Base-by-base conservation (phyloP, 2,888 invertebrate genomes). In the Parnassius mnemosyne region DNA sequence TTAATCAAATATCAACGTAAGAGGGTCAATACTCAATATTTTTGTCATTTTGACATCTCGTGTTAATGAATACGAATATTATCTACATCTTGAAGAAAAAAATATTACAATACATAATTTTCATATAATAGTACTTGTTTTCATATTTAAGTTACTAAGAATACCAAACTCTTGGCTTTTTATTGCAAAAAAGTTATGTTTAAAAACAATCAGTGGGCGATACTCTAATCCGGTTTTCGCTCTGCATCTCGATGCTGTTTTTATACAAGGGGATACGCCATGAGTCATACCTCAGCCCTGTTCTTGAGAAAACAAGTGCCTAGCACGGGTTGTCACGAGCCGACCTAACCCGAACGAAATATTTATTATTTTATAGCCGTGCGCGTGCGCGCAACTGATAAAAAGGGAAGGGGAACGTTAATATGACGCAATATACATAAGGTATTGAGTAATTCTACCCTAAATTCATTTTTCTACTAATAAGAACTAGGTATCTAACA, bases 261-360 rank as follows among this genome's bases (percentile, higher is more conserved):
- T 53, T 63, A 58, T 63, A 47, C 63, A 20, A 63, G 59, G 63
- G 63, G 59, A 63, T 63, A 63, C 63, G 58, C 44, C 55, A 59
- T 63, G 63, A 63, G 52, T 63, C 63, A 63, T 63, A 47, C 58
- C 42, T 13, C 57, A 41, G 51, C 58, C 50, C 54, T 54, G 50
- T 63, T 55, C 47, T 55, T 52, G 55, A 10, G 2, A 49, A 49
- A 13, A 49, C 9, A 46, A 46, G 49, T 59, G 52, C 59, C 59
- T 63, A 56, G 55, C 44, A 63, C 63, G 55, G 47, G 20, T 52
- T 55, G 63, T 47, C 51, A 59, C 63, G 59, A 59, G 13, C 50
- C 62, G 62, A 57, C 51, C 34, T 34, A 44, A 46, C 13, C 41
- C 20, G 20, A 42, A 10, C 52, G 41, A 0, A 56, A 9, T 13